A percentile compares a stretch with the other conserved stretches of the same genome.
These are phyloP conservation scores for Limosa lapponica DNA, from an alignment of 2,797 vertebrate genomes.

Conservation along the genomic window DNA sequence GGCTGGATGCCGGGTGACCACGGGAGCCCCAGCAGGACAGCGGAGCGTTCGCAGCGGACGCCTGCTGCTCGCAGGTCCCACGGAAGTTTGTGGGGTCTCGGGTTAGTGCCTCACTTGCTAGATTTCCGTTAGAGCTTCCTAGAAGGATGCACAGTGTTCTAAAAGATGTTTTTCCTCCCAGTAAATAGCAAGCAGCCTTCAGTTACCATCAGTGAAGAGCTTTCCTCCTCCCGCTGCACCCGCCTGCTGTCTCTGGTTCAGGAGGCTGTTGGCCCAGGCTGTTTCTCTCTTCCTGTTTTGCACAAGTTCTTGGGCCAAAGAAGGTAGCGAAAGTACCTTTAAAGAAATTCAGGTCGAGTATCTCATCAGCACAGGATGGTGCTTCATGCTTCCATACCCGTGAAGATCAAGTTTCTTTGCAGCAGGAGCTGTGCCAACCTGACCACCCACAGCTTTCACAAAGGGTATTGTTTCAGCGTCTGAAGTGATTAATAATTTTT, in stretches of 20 bases:
- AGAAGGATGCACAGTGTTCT: background rate
- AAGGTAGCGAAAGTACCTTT: background rate
- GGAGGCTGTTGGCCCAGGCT: background rate
- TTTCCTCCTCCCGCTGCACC: background rate
- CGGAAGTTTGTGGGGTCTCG: background rate
- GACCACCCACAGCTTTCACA: background rate
- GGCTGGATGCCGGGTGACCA: background rate
- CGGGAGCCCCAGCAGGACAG: background rate
- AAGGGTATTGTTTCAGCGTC: background rate
- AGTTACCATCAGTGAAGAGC: fast-evolving
- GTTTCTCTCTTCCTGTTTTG: background rate
- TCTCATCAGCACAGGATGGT: background rate
- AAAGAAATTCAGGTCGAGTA: background rate
- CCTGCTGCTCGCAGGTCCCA: background rate
- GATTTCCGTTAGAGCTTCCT: background rate
- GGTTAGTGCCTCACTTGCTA: background rate
- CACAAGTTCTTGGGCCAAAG: background rate
- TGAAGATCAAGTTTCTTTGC: background rate
- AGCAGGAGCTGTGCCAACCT: background rate
- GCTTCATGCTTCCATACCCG: background rate
- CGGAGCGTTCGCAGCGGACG: fast-evolving
- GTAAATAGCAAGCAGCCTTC: background rate
- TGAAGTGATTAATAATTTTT: background rate
- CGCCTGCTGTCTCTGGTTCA: background rate
- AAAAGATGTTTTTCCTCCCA: background rate